These are phyloP conservation scores for Phengaris arion DNA, from an alignment of 2,888 invertebrate species.

Conservation along the genomic window DNA sequence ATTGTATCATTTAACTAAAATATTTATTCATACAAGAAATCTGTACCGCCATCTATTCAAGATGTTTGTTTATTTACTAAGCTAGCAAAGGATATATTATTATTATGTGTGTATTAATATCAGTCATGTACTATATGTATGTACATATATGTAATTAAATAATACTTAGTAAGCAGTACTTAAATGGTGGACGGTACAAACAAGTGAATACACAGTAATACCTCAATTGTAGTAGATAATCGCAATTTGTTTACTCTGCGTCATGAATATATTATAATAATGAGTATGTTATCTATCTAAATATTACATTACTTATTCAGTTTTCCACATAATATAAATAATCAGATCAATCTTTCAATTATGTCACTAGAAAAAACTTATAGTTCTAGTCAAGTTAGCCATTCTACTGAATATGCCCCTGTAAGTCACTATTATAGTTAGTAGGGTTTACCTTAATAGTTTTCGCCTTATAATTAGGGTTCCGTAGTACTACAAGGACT, in stretches of 20 bases:
- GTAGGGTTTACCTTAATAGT: no score
- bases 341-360: neutral
- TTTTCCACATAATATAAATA: neutral
- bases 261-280: neutral
- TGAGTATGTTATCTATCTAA: slow-evolving; percentile 3
- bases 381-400: neutral
- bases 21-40: no score
- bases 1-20: no score
- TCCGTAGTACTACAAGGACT: no score
- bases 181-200: slow-evolving; percentile 5
- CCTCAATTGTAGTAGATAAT: slow-evolving; percentile 24
- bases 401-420: no score
- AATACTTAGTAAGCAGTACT: neutral
- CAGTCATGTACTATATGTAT: neutral
- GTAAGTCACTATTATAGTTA: no score
- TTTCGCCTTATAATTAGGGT: no score
- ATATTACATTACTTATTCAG: slow-evolving; percentile 25
- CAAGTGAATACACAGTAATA: slow-evolving; percentile 4
- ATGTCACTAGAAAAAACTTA: neutral
- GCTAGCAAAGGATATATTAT: no score
- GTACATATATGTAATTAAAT: neutral
- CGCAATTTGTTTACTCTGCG: slow-evolving; percentile 21
- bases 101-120: neutral
- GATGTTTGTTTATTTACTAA: neutral
- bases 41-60: no score